Evolutionary conservation across 2,888 invertebrate genomes (phyloP).

Genomic region (Nemoura dubitans): DNA sequence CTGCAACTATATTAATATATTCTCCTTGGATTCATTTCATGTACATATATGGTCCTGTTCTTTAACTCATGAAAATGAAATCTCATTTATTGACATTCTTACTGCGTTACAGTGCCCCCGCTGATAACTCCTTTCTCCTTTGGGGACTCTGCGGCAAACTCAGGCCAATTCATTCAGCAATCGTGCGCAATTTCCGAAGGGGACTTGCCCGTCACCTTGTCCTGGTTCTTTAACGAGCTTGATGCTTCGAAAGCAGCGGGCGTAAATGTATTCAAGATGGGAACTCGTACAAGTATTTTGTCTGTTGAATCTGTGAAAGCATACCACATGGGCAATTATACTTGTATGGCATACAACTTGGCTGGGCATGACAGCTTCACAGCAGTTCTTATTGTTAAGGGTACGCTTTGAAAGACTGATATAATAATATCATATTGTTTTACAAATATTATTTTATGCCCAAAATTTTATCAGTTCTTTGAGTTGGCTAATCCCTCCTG

Average conservation of each 20-base stretch:
- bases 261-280: conserved; percentile 56
- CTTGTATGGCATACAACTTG: conserved; percentile 77
- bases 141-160: conserved; percentile 73
- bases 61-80: neutral
- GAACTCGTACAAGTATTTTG: conserved; percentile 68
- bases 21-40: neutral
- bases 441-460: neutral
- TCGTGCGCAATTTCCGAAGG: conserved; percentile 77
- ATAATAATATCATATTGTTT: neutral
- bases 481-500: conserved; percentile 9
- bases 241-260: conserved; percentile 59
- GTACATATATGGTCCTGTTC: neutral
- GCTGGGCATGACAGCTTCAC: conserved; percentile 72
- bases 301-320: conserved; percentile 62
- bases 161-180: conserved; percentile 74
- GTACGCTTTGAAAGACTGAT: conserved; percentile 56
- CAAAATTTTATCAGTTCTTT: conserved; percentile 9
- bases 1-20: neutral
- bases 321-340: conserved; percentile 70
- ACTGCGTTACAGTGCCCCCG: conserved; percentile 70
- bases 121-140: conserved; percentile 77
- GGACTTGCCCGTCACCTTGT: conserved; percentile 77
- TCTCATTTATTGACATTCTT: neutral
- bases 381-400: conserved; percentile 65
- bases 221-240: conserved; percentile 75